Evolutionary conservation across 64 coral and sea anemone species (phyloP).

Genomic region (Platygyra sinensis): DNA sequence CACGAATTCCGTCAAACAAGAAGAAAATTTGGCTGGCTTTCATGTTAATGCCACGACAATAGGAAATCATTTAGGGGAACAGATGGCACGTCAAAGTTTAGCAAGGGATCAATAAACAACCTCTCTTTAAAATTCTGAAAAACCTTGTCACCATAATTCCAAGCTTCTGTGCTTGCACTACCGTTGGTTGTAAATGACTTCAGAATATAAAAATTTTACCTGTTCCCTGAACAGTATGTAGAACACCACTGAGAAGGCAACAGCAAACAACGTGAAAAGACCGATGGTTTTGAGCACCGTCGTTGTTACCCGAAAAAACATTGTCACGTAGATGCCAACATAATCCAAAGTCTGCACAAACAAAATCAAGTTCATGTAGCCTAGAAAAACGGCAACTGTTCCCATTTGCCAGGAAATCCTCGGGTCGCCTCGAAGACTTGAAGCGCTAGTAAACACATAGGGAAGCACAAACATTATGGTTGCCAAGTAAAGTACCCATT

Average conservation of each 20-base stretch:
- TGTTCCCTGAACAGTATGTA: constrained; percentile 67
- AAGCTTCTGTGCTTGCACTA: no score
- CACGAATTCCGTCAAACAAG: no score
- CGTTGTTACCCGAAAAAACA: constrained; percentile 67
- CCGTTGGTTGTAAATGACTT: no score
- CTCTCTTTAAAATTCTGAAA: no score
- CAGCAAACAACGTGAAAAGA: constrained; percentile 42
- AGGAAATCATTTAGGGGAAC: no score
- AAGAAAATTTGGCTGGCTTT: no score
- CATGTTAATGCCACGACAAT: no score
- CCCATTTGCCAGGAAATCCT: constrained; percentile 47
- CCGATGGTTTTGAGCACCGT: constrained; percentile 49
- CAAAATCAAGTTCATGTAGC: constrained; percentile 49
- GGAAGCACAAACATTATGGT: constrained; percentile 51
- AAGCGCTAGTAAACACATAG: background rate
- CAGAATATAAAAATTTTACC: constrained; percentile 17
- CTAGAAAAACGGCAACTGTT: constrained; percentile 53
- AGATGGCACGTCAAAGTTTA: no score
- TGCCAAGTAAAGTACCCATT: constrained; percentile 52
- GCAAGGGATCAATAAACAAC: no score
- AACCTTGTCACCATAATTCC: no score
- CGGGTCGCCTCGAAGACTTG: background rate
- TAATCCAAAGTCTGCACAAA: constrained; percentile 44
- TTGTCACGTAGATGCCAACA: constrained; percentile 69
- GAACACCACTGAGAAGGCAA: constrained; percentile 53